Evolutionary conservation across 2,113 vertebrate species (phyloP).

Genomic region (Cyanistes caeruleus): DNA sequence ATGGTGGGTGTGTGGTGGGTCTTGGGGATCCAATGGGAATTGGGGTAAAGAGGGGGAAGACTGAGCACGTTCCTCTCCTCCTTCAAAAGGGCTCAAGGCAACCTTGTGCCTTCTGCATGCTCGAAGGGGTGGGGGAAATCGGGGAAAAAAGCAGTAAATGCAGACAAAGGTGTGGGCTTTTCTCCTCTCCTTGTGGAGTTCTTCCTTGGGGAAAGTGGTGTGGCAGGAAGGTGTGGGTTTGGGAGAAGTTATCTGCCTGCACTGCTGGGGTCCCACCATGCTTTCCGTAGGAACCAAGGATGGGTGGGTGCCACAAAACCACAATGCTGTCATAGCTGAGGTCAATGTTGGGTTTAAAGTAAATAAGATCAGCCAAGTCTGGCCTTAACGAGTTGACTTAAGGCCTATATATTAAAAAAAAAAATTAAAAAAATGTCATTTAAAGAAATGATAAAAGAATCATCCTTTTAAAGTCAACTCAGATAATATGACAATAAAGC

Average conservation of each 20-base stretch:
- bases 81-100: not conserved
- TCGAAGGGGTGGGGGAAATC: not conserved
- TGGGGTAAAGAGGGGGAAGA: not conserved
- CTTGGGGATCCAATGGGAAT: not conserved
- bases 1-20: not conserved
- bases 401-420: not conserved
- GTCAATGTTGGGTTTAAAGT: not conserved
- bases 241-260: not conserved
- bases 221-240: not conserved
- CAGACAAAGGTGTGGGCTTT: not conserved
- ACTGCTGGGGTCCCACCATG: accelerated
- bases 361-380: not conserved
- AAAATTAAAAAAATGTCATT: not conserved
- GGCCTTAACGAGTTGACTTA: not conserved
- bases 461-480: slow-evolving; percentile 67
- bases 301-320: not conserved
- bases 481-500: slow-evolving; percentile 65
- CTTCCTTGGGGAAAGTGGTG: not conserved
- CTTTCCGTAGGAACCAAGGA: accelerated
- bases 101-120: not conserved
- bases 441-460: slow-evolving; percentile 62
- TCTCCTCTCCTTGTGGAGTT: not conserved
- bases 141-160: not conserved
- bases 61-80: accelerated
- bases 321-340: not conserved